Conservation (phyloP, 1,140 invertebrate species). For the Drosophila ohnishii region DNA sequence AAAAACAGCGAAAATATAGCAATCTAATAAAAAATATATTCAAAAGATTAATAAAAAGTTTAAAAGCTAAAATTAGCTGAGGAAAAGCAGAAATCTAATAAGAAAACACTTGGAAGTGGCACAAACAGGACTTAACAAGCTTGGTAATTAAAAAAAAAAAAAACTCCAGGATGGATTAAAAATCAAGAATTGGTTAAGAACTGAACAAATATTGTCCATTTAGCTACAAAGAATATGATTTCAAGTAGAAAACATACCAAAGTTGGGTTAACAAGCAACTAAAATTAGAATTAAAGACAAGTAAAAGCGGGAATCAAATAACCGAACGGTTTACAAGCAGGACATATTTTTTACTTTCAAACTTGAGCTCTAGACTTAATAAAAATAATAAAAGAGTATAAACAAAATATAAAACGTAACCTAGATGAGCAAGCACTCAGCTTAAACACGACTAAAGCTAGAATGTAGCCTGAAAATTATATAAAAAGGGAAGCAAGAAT, state of each 20-base stretch:
- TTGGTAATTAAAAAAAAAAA: not conserved
- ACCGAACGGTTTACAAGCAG: not conserved
- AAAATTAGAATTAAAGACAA: not conserved
- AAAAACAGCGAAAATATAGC: not conserved
- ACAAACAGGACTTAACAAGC: not conserved
- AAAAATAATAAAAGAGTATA: too few species aligned
- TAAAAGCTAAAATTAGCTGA: not conserved
- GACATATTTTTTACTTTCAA: not conserved
- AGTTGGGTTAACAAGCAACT: not conserved
- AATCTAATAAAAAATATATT: not conserved
- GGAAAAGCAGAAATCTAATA: not conserved
- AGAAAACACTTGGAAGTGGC: not conserved
- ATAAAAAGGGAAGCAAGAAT: too few species aligned
- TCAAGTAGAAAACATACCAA: not conserved
- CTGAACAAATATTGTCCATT: too few species aligned
- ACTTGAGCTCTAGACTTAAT: not conserved
- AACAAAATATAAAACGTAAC: too few species aligned
- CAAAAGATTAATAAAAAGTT: not conserved
- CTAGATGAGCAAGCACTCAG: too few species aligned
- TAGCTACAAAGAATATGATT: too few species aligned
- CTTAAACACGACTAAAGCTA: too few species aligned
- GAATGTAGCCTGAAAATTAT: not conserved
- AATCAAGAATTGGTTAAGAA: too few species aligned
- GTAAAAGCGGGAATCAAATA: not conserved
- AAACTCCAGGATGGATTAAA: too few species aligned